Evolutionary conservation across 2,888 invertebrate species (phyloP).

Genomic region (Drosophila atripex): DNA sequence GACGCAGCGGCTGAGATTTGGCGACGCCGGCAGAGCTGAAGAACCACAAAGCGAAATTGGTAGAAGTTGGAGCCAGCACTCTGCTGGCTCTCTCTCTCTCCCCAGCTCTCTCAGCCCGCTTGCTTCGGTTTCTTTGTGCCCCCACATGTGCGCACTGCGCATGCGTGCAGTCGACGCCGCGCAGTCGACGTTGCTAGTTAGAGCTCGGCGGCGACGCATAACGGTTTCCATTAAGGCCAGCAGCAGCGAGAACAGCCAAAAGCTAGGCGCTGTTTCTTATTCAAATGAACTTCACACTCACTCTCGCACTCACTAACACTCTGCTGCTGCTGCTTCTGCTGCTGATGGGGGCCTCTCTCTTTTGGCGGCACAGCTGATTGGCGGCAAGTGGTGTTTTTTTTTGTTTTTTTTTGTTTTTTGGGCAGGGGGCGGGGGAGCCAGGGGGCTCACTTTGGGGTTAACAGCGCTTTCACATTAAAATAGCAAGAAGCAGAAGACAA

Average conservation of each 20-base stretch:
- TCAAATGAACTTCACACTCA: slow-evolving; percentile 72
- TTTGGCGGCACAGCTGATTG: slow-evolving; percentile 73
- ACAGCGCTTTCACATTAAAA: slow-evolving; percentile 80
- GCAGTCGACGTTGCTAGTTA: slow-evolving; percentile 52
- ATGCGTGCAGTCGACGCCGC: slow-evolving; percentile 51
- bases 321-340: too few species aligned
- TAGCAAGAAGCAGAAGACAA: slow-evolving; percentile 70
- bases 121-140: slow-evolving; percentile 1
- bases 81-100: neutral
- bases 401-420: neutral
- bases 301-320: slow-evolving; percentile 30
- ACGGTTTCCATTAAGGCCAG: slow-evolving; percentile 84
- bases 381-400: slow-evolving; percentile 61
- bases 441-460: slow-evolving; percentile 59
- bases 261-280: slow-evolving; percentile 71
- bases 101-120: slow-evolving; percentile 5
- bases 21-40: slow-evolving; percentile 48
- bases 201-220: slow-evolving; percentile 71
- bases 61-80: slow-evolving; percentile 39
- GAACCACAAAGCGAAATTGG: slow-evolving; percentile 64
- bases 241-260: slow-evolving; percentile 64
- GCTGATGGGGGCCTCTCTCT: slow-evolving; percentile 36
- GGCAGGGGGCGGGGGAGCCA: slow-evolving; percentile 5
- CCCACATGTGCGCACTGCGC: slow-evolving; percentile 73
- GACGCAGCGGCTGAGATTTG: slow-evolving; percentile 57